These are phyloP conservation scores for Cecidostiba fungosa DNA, from an alignment of 2,888 invertebrate species.

Conservation along the genomic window DNA sequence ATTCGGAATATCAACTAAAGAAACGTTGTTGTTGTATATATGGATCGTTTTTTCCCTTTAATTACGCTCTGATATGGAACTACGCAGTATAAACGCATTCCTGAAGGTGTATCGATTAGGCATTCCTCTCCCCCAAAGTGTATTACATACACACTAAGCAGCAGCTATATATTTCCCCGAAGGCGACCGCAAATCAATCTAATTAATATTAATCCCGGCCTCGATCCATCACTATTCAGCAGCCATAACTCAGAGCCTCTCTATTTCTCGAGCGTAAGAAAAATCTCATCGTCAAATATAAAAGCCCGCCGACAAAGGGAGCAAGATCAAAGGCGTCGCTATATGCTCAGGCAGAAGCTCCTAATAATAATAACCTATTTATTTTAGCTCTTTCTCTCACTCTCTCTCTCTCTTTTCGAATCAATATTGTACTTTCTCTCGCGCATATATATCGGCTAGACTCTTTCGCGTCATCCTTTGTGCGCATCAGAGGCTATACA, in stretches of 20 bases:
- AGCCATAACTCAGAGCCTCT: background rate
- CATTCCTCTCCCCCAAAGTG: background rate
- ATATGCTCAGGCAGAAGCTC: background rate
- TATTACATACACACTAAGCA: background rate
- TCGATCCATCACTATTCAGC: background rate
- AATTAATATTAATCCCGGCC: constrained; percentile 11
- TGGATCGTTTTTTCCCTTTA: background rate
- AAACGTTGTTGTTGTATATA: background rate
- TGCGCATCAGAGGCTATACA: background rate
- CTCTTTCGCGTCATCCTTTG: constrained; percentile 3
- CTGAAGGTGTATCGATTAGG: background rate
- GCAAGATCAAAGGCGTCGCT: constrained; percentile 23
- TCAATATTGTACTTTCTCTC: constrained; percentile 46
- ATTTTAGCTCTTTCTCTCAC: background rate
- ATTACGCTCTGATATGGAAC: background rate
- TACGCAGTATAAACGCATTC: background rate
- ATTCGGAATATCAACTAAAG: background rate
- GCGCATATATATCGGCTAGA: background rate
- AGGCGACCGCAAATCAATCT: background rate
- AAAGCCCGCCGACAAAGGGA: background rate
- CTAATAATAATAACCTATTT: constrained; percentile 42
- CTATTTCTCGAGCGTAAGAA: background rate
- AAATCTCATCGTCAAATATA: background rate
- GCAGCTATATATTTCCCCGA: background rate
- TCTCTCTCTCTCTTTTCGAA: background rate